A percentile compares a stretch with the other conserved stretches of the same genome.
Conservation (phyloP, 1,140 invertebrate genomes). For the Diorhabda elongata region DNA sequence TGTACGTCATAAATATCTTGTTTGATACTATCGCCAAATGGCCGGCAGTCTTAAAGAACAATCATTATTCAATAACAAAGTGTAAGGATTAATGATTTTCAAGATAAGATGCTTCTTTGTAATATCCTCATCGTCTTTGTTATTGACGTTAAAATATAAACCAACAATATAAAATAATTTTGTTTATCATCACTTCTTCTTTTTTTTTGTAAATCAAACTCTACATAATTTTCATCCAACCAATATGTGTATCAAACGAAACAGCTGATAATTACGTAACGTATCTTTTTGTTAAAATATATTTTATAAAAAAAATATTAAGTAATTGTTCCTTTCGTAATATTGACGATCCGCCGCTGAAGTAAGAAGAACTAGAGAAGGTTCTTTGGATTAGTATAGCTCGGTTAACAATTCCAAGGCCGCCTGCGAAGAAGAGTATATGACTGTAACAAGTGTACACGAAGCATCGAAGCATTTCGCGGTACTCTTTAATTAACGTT, state of each 20-base stretch:
- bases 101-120: neutral
- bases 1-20: neutral
- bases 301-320: neutral
- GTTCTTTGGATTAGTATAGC: no score
- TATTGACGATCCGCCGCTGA: no score
- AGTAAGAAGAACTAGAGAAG: no score
- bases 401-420: no score
- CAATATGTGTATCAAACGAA: neutral
- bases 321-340: no score
- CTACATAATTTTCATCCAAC: neutral
- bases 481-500: slow-evolving; percentile 4
- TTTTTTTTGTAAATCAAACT: neutral
- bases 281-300: neutral
- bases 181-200: neutral
- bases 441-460: slow-evolving; percentile 13
- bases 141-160: neutral
- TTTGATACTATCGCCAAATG: neutral
- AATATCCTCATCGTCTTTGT: neutral
- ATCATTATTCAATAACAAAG: neutral
- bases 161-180: neutral
- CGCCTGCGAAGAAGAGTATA: slow-evolving; percentile 5
- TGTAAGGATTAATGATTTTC: neutral
- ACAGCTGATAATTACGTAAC: neutral
- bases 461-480: slow-evolving; percentile 9
- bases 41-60: neutral